Percentiles rank a stretch among this genome's conserved stretches.
Evolutionary conservation across 2,888 invertebrate genomes (phyloP).

Genomic region (Drosophila pseudotalamancana): DNA sequence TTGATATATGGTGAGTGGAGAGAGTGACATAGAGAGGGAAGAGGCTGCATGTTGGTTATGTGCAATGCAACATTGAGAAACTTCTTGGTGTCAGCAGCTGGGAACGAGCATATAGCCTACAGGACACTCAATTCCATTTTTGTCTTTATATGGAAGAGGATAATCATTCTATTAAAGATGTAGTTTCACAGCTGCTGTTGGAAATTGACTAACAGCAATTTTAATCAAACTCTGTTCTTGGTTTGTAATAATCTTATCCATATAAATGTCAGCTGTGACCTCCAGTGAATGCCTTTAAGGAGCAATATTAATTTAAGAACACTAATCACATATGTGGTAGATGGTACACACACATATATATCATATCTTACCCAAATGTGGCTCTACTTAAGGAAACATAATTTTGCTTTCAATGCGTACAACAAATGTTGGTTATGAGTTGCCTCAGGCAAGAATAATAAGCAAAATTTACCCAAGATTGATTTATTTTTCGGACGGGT

Average conservation of each 20-base stretch:
- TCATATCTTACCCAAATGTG: background rate
- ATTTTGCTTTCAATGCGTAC: background rate
- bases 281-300: background rate
- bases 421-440: background rate
- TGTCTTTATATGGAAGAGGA: background rate
- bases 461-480: background rate
- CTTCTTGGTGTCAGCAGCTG: background rate
- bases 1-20: background rate
- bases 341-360: too few relatives aligned
- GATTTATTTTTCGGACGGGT: background rate
- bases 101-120: background rate
- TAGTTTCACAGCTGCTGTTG: slow-evolving; percentile 12
- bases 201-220: slow-evolving; percentile 13
- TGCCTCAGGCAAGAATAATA: background rate
- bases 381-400: background rate
- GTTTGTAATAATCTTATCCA: slow-evolving; percentile 4
- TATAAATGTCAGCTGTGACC: background rate
- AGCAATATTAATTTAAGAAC: background rate
- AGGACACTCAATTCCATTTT: slow-evolving; percentile 19
- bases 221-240: slow-evolving; percentile 12
- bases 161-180: slow-evolving; percentile 4
- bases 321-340: background rate
- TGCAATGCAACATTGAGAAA: background rate
- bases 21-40: too few relatives aligned
- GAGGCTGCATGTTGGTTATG: too few relatives aligned